Evolutionary conservation across 1,140 invertebrate species (phyloP).

Genomic region (Danaus plexippus): DNA sequence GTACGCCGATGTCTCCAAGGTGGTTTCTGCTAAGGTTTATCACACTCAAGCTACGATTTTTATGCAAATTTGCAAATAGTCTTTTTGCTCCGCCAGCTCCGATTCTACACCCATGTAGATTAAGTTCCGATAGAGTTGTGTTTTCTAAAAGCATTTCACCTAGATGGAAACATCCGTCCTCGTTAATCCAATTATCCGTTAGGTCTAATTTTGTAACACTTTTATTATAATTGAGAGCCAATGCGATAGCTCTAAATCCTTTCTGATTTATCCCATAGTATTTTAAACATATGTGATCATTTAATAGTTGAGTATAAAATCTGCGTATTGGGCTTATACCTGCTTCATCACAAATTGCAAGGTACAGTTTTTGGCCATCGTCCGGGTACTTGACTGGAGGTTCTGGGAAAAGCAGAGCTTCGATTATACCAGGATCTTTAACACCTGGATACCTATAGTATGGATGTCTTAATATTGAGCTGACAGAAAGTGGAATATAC

Average conservation of each 20-base stretch:
- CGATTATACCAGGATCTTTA: slow-evolving; percentile 63
- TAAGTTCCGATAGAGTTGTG: slow-evolving; percentile 40
- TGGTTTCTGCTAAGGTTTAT: slow-evolving; percentile 52
- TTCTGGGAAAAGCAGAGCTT: slow-evolving; percentile 55
- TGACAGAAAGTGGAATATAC: slow-evolving; percentile 58
- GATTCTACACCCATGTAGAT: slow-evolving; percentile 55
- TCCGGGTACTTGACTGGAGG: slow-evolving; percentile 28
- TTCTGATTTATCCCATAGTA: slow-evolving; percentile 53
- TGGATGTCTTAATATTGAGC: slow-evolving; percentile 57
- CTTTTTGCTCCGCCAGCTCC: slow-evolving; percentile 41
- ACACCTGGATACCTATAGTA: slow-evolving; percentile 66
- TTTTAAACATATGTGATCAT: slow-evolving; percentile 48
- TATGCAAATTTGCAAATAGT: slow-evolving; percentile 32
- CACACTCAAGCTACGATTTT: slow-evolving; percentile 33
- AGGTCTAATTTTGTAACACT: slow-evolving; percentile 47
- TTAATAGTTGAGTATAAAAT: slow-evolving; percentile 43
- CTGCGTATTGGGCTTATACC: slow-evolving; percentile 40
- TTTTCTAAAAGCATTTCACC: slow-evolving; percentile 52
- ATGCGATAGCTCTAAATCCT: slow-evolving; percentile 43
- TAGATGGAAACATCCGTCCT: slow-evolving; percentile 47
- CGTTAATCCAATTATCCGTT: slow-evolving; percentile 51
- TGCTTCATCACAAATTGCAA: slow-evolving; percentile 47
- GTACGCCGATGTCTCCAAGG: slow-evolving; percentile 42
- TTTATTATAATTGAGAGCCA: slow-evolving; percentile 44
- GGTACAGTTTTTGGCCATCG: slow-evolving; percentile 54